phyloP scores from a whole-genome alignment of 2,888 invertebrate genomes.

The Ormyrus pomaceus region DNA sequence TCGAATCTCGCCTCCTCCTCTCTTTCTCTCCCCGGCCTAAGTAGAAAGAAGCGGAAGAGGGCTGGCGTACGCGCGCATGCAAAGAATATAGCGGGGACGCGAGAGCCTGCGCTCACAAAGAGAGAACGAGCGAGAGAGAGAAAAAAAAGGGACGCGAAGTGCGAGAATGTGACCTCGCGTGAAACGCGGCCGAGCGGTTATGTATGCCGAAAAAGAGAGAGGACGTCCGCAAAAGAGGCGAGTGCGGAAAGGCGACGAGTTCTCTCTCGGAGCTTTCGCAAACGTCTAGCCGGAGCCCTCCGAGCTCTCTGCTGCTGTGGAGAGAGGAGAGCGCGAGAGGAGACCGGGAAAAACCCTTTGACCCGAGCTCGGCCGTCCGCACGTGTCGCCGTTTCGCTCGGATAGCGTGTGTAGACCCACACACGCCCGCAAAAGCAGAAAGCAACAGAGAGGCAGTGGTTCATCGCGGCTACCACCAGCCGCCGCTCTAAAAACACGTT shows the following conservation, averaged over 20 bases:
- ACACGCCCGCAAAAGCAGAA: neutral
- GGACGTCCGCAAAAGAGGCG: slow-evolving; percentile 20
- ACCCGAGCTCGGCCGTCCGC: slow-evolving; percentile 5
- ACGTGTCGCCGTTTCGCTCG: slow-evolving; percentile 57
- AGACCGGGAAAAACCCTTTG: neutral
- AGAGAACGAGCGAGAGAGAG: neutral
- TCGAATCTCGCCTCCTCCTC: too few species aligned
- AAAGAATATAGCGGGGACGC: neutral
- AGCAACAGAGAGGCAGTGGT: slow-evolving; percentile 60
- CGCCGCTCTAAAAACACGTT: slow-evolving; percentile 52
- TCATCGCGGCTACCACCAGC: slow-evolving; percentile 46
- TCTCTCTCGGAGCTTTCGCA: neutral
- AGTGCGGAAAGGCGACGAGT: slow-evolving; percentile 10
- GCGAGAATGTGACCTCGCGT: slow-evolving; percentile 42
- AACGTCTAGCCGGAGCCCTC: neutral
- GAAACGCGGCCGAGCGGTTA: neutral
- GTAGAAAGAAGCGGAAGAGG: too few species aligned
- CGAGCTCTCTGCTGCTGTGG: neutral
- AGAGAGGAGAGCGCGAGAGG: neutral
- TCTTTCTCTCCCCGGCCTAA: too few species aligned
- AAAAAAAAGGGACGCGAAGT: neutral
- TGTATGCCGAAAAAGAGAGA: neutral
- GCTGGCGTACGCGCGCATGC: slow-evolving; percentile 1
- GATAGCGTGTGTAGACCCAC: too few species aligned
- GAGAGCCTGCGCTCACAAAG: neutral